A percentile compares a stretch with the other conserved stretches of the same genome.
These are phyloP conservation scores for Cyphomyrmex costatus DNA, from an alignment of 1,140 invertebrate species.

Conservation along the genomic window DNA sequence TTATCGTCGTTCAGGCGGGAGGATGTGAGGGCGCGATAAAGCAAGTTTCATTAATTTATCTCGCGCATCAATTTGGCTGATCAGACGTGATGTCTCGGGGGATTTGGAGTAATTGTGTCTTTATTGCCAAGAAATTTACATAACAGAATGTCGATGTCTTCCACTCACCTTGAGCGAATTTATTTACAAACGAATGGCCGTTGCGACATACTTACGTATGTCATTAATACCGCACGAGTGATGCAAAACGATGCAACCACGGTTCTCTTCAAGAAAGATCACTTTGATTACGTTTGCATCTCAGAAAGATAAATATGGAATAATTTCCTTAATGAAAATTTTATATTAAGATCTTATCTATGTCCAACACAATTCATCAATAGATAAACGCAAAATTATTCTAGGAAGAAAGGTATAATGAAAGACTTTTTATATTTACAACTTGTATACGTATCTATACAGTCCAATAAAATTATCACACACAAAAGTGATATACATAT, in stretches of 20 bases:
- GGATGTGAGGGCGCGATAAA: not conserved
- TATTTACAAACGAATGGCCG: conserved; percentile 63
- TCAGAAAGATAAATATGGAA: not conserved
- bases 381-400: not conserved
- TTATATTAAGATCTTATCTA: not conserved
- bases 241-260: not conserved
- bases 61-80: conserved; percentile 23
- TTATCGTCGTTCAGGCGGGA: conserved; percentile 10
- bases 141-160: conserved; percentile 45
- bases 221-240: not conserved
- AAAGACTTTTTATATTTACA: not conserved
- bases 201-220: not conserved
- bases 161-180: conserved; percentile 37
- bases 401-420: not conserved
- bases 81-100: conserved; percentile 48
- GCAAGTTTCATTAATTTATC: conserved; percentile 63
- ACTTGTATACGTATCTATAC: not conserved
- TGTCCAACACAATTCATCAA: not conserved
- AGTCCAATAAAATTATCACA: not conserved
- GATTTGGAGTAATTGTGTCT: conserved; percentile 37
- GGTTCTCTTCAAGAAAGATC: not conserved
- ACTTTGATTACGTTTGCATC: not conserved
- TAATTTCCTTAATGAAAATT: not conserved
- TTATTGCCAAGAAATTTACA: conserved; percentile 63
- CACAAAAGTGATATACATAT: too few relatives aligned